Base-by-base conservation (phyloP, 2,797 vertebrate species). In the Periparus ater region DNA sequence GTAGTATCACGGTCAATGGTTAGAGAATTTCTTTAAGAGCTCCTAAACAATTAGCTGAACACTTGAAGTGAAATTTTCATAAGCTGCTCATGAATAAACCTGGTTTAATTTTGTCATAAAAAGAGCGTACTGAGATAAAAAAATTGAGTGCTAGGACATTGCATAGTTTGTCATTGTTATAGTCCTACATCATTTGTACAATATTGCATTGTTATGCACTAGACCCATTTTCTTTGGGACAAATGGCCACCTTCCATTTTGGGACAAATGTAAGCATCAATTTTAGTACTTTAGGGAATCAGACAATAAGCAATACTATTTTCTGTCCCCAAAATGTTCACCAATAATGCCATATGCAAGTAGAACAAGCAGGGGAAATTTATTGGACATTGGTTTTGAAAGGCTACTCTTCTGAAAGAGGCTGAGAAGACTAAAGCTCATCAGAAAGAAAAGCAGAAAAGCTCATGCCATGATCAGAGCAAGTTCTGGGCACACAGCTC, bases 391-490 rank as follows among this genome's bases (percentile, higher is more conserved):
- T 88, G 55, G 3, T 48, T 91, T 84, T 94, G 85, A 85, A 88
- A 62, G 38, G 17, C 17, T 58, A 4, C 45, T 30, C 44, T 83
- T 73, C 58, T 78, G 54, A 88, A 88, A 88, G 44, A 65, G 29
- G 36, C 38, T 65, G 81, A 87, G 73, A 93, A 88, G 50, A 50
- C 45, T 67, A 82, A 94, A 82, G 66, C 44, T 81, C 50, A 76
- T 90, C 48, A 58, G 79, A 91, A 89, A 91, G 79, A 85, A 80
- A 92, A 87, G 66, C 47, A 70, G 95, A 78, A 89, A 91, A 93
- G 67, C 73, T 90, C 79, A 30, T 78, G 79, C 68, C 70, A 84
- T 23, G 63, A 90, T 92, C 81, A 44, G 81, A 82, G 66, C 80
- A 67, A 85, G 92, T 72, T 89, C 84, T 80, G 84, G 94, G 95